Evolutionary conservation across 2,797 vertebrate species (phyloP).

Genomic region (Mormyrops attenuatus): DNA sequence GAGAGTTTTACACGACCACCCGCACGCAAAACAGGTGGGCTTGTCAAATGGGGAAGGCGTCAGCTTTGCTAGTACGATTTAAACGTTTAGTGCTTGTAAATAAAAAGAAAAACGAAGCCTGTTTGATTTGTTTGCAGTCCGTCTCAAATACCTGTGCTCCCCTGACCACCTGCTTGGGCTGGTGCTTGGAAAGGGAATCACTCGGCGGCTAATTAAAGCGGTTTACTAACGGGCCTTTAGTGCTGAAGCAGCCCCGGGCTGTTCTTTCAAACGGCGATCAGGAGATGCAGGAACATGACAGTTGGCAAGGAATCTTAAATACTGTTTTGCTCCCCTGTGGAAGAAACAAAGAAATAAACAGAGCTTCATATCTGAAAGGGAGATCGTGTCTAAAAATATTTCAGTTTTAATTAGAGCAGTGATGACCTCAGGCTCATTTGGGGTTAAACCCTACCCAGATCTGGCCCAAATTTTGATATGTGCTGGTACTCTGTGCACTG

Average conservation of each 20-base stretch:
- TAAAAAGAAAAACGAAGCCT: not conserved
- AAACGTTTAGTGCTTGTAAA: not conserved
- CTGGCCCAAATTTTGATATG: conserved; percentile 38
- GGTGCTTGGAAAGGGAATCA: conserved; percentile 30
- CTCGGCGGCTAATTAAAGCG: conserved; percentile 56
- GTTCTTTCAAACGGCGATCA: conserved; percentile 42
- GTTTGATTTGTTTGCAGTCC: conserved; percentile 34
- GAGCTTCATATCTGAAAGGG: conserved; percentile 41
- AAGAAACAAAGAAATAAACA: conserved; percentile 36
- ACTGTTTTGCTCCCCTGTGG: conserved; percentile 50
- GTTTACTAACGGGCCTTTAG: conserved; percentile 50
- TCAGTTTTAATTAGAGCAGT: conserved; percentile 54
- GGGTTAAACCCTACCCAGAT: conserved; percentile 39
- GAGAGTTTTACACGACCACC: not conserved
- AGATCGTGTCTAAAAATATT: conserved; percentile 50
- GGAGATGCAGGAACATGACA: conserved; percentile 52
- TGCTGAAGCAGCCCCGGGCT: conserved; percentile 52
- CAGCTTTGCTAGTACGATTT: not conserved
- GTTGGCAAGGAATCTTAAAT: conserved; percentile 54
- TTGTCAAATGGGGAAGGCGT: not conserved
- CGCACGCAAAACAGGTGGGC: not conserved
- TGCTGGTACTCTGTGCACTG: conserved; percentile 33
- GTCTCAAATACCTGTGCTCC: conserved; percentile 45
- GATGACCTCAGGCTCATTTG: conserved; percentile 48
- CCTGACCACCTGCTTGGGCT: conserved; percentile 45